Evolutionary conservation across 2,113 vertebrate species (phyloP), one percentile per base, ranked within the genome.

Genomic region (Erythrolamprus reginae): DNA sequence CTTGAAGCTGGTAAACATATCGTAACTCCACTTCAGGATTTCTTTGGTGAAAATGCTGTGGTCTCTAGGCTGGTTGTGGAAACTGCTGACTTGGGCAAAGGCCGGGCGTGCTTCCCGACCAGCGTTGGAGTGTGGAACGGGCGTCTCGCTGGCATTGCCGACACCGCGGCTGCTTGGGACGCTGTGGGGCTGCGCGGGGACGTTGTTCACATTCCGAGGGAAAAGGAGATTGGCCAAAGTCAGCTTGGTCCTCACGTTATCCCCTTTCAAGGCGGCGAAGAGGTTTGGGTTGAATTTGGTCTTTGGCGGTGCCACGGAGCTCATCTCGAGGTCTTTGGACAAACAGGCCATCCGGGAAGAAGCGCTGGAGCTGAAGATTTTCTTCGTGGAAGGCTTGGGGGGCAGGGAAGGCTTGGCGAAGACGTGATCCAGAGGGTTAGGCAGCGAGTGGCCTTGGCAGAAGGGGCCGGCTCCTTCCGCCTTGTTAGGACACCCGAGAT

Each of bases 261-360:
- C 33, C 1, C 7, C 26, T 89, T 96, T 96, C 53, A 9, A 5
- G 19, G 3, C 0, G 0, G 4, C 1, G 0, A 0, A 10, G 17
- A 92, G 96, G 0, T 1, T 21, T 0, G 82, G 42, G 0, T 28
- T 94, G 28, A 86, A 53, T 94, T 97, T 98, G 88, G 87, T 95
- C 91, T 96, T 98, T 0, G 93, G 89, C 91, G 88, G 7, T 23
- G 93, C 88, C 58, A 93, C 95, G 3, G 91, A 15, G 21, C 87
- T 23, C 23, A 93, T 95, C 90, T 97, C 97, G 0, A 98, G 92
- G 26, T 98, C 98, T 82, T 94, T 97, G 84, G 96, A 97, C 82
- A 98, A 93, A 55, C 94, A 95, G 77, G 98, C 98, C 2, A 55
- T 98, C 38, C 98, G 96, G 0, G 98, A 98, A 50, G 96, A 96